These are phyloP conservation scores for Eilema sororculum DNA, from an alignment of 2,888 invertebrate genomes.

Conservation along the genomic window DNA sequence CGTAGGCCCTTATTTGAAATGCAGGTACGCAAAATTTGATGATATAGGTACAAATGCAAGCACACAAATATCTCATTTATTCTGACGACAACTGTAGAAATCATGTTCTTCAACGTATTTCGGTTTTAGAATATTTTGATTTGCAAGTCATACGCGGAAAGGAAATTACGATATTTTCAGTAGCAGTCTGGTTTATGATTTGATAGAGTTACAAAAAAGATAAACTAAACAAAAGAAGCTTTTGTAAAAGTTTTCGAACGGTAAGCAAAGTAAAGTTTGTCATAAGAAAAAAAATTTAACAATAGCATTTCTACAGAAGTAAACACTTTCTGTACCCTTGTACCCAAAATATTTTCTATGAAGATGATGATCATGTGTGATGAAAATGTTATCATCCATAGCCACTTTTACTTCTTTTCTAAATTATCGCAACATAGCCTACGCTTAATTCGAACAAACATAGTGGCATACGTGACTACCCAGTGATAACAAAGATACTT, in stretches of 20 bases:
- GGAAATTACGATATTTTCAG: too few species aligned
- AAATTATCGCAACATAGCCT: background rate
- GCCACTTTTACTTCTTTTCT: background rate
- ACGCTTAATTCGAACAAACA: background rate
- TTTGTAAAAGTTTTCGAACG: background rate
- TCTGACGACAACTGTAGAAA: too few species aligned
- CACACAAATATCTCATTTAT: too few species aligned
- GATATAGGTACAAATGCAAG: too few species aligned
- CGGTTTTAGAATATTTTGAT: too few species aligned
- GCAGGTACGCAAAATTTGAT: too few species aligned
- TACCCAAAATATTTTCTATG: too few species aligned
- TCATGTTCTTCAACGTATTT: too few species aligned
- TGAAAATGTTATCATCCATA: background rate
- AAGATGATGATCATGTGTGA: background rate
- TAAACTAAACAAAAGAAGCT: background rate
- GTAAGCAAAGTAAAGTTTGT: background rate
- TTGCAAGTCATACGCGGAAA: too few species aligned
- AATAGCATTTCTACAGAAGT: too few species aligned
- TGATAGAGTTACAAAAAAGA: background rate
- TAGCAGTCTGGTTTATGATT: background rate
- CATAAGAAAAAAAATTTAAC: too few species aligned
- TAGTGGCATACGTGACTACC: background rate
- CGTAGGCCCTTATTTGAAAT: background rate
- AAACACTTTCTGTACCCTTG: too few species aligned
- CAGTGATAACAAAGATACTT: conserved; percentile 16